Evolutionary conservation across 2,888 invertebrate species (phyloP), one percentile per base, ranked within the genome.

Genomic region (Campaea margaritaria): DNA sequence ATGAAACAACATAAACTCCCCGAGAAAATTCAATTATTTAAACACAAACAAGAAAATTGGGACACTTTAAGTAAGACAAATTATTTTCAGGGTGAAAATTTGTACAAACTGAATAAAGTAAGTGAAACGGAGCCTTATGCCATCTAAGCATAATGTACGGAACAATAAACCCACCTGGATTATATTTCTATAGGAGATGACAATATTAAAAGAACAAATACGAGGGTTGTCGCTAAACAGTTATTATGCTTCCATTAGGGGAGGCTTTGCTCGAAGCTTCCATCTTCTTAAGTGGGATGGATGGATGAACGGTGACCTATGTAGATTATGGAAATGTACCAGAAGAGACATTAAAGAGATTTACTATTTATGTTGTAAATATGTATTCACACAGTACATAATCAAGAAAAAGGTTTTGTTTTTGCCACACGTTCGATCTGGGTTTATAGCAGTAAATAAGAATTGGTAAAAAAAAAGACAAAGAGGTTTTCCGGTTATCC

Each of bases 241-340:
- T 78, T 85, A 82, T 83, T 83, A 83, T 81, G 74, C 80, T 83
- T 83, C 81, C 82, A 83, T 83, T 83, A 83, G 68, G 67, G 66
- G 60, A 67, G 55, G 63, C 58, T 64, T 55, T 65, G 54, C 58
- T 62, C 53, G 58, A 58, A 65, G 60, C 58, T 58, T 65, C 57
- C 57, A 57, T 49, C 36, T 62, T 49, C 72, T 68, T 71, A 70
- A 75, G 75, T 62, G 65, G 70, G 57, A 69, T 69, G 69, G 67
- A 76, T 72, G 75, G 46, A 54, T 54, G 44, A 41, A 50, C 45
- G 42, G 55, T 72, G 53, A 65, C 39, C 44, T 51, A 64, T 54
- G 58, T 21, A 61, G 42, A 56, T 50, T 49, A 53, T 53, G 44
- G 39, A 49, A 58, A 49, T 44, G 16, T 36, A 36, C 36, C 4